phyloP scores from a whole-genome alignment of 1,140 invertebrate genomes.

The Drosophila murphyi region DNA sequence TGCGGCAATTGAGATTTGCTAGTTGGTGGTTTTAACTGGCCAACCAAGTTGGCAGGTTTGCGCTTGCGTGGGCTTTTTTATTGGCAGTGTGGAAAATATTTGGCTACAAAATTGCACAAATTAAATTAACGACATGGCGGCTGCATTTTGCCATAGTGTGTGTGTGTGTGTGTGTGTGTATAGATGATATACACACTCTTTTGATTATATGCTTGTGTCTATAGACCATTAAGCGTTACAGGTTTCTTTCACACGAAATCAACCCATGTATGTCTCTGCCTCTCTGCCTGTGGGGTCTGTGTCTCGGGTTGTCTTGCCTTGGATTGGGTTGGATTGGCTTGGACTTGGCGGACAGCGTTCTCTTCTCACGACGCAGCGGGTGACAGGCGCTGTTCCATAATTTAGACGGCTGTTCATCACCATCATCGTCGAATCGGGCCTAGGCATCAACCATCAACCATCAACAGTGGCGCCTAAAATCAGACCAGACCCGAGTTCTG shows the following conservation, averaged over 20 bases:
- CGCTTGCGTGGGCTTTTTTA: constrained; percentile 80
- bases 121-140: constrained; percentile 82
- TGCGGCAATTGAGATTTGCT: constrained; percentile 37
- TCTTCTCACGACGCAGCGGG: constrained; percentile 68
- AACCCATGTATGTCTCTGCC: neutral
- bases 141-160: constrained; percentile 38
- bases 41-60: constrained; percentile 72
- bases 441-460: constrained; percentile 79
- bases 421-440: constrained; percentile 22
- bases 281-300: constrained; percentile 45
- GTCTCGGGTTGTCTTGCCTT: too few species aligned
- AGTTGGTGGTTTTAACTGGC: constrained; percentile 44
- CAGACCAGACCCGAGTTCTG: constrained; percentile 25
- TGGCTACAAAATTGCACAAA: constrained; percentile 79
- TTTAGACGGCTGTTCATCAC: constrained; percentile 81
- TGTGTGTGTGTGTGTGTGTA: constrained; percentile 6
- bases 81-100: constrained; percentile 83
- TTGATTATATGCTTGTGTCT: constrained; percentile 5
- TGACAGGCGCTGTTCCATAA: constrained; percentile 78
- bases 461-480: constrained; percentile 82
- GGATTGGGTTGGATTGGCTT: neutral
- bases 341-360: constrained; percentile 13
- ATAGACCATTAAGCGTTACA: constrained; percentile 16
- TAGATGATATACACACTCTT: constrained; percentile 25
- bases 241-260: constrained; percentile 46